These are phyloP conservation scores for Muricea muricata DNA, from an alignment of 92 coral and sea anemone genomes.

Conservation along the genomic window DNA sequence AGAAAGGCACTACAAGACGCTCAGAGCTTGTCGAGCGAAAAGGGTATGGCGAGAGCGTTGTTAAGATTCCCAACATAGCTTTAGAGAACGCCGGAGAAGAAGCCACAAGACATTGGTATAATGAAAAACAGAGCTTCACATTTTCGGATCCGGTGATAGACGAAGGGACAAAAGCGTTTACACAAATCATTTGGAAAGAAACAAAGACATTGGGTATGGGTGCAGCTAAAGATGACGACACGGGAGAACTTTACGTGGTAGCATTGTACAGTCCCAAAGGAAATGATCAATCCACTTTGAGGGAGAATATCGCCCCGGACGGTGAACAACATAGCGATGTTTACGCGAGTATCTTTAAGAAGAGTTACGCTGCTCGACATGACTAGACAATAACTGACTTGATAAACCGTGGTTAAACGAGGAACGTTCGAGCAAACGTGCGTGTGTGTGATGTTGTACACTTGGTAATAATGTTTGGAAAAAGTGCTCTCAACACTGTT, in stretches of 20 bases:
- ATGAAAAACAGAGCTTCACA: slow-evolving; percentile 82
- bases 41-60: slow-evolving; percentile 93
- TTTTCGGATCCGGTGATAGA: slow-evolving; percentile 77
- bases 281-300: slow-evolving; percentile 68
- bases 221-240: slow-evolving; percentile 88
- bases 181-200: slow-evolving; percentile 87
- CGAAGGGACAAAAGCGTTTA: slow-evolving; percentile 80
- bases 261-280: slow-evolving; percentile 91
- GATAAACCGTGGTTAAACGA: not conserved
- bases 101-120: slow-evolving; percentile 91
- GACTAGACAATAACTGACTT: not conserved
- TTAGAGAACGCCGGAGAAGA: slow-evolving; percentile 92
- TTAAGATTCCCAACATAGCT: slow-evolving; percentile 76
- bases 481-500: too few relatives aligned
- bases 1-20: slow-evolving; percentile 80
- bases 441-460: too few relatives aligned
- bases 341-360: slow-evolving; percentile 86
- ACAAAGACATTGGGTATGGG: slow-evolving; percentile 92
- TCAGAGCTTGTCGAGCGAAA: slow-evolving; percentile 66
- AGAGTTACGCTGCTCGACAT: slow-evolving; percentile 21
- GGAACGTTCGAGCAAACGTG: too few relatives aligned
- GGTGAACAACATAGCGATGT: slow-evolving; percentile 84
- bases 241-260: slow-evolving; percentile 91
- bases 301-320: slow-evolving; percentile 66
- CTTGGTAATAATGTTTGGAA: too few relatives aligned